phyloP scores from a whole-genome alignment of 2,888 invertebrate species.

The Limnephilus marmoratus region DNA sequence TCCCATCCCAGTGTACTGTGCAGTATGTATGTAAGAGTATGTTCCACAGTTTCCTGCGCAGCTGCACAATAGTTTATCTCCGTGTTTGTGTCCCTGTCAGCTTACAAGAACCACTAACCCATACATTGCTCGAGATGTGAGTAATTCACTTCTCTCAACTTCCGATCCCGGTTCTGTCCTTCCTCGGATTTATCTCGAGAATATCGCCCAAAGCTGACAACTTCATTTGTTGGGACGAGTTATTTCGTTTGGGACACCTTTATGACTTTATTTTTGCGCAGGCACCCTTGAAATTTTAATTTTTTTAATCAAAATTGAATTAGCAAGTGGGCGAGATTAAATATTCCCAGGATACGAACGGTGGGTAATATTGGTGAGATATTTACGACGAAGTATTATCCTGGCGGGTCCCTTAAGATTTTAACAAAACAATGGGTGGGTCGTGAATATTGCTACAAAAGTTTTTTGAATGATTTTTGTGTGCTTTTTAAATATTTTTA shows the following conservation, averaged over 20 bases:
- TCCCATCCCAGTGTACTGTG: not conserved
- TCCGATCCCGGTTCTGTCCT: not conserved
- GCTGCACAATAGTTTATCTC: not conserved
- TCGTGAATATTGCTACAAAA: not conserved
- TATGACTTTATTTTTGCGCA: not conserved
- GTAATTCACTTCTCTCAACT: not conserved
- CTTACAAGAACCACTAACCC: conserved; percentile 3
- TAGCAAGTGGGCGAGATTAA: conserved; percentile 4
- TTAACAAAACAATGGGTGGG: not conserved
- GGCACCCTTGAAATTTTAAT: not conserved
- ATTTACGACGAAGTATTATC: conserved; percentile 6
- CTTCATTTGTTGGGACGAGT: not conserved
- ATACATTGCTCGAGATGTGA: not conserved
- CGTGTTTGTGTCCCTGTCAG: not conserved
- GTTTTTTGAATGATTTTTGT: too few species aligned
- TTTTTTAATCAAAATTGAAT: conserved; percentile 37
- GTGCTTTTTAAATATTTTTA: too few species aligned
- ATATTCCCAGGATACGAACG: not conserved
- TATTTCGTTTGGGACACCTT: not conserved
- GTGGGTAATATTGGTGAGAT: not conserved
- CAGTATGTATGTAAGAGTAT: not conserved
- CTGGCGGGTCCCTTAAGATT: not conserved
- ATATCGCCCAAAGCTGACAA: not conserved
- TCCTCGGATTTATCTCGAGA: conserved; percentile 13
- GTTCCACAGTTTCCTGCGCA: not conserved